These are phyloP conservation scores for Alethe castanea DNA, from an alignment of 2,113 vertebrate species.

Conservation along the genomic window DNA sequence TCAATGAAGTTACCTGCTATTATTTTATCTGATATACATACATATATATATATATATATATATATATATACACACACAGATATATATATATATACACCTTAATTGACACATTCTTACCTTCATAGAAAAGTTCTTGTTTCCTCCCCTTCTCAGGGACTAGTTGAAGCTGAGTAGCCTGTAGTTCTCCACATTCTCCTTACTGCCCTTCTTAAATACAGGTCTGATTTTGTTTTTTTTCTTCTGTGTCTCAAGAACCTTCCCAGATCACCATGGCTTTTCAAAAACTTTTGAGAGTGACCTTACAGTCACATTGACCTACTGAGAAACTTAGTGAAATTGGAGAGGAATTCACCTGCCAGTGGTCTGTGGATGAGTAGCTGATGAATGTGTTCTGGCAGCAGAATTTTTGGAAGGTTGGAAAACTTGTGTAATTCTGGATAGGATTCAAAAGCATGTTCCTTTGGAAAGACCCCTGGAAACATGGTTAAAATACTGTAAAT, in stretches of 20 bases:
- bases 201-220: background rate
- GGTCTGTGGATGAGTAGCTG: background rate
- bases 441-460: background rate
- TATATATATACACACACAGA: too few relatives aligned
- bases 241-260: background rate
- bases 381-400: background rate
- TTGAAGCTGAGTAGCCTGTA: background rate
- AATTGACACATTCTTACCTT: background rate
- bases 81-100: background rate
- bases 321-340: background rate
- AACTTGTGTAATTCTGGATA: background rate
- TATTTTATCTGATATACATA: background rate
- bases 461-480: background rate
- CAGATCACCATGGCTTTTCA: background rate
- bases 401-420: background rate
- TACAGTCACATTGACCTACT: background rate
- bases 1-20: background rate
- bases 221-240: background rate
- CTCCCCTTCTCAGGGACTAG: background rate
- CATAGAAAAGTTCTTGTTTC: background rate
- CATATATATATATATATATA: too few relatives aligned
- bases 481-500: background rate
- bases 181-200: background rate
- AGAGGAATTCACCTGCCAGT: background rate
- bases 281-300: background rate